Base-by-base conservation (phyloP, 2,888 invertebrate genomes). In the Villa cingulata region DNA sequence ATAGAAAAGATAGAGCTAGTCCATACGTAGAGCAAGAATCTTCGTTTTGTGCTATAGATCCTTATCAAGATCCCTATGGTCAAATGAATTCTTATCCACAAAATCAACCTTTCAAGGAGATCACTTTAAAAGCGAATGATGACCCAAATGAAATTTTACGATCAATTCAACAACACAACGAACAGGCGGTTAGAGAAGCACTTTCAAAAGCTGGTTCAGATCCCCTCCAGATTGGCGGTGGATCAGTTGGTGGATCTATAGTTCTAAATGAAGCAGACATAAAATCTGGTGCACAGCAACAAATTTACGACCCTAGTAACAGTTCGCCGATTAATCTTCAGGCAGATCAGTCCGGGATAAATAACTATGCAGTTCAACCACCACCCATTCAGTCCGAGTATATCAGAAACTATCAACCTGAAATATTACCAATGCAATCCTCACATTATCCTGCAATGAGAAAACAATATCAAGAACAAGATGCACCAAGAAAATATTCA, bases 131-230 rank as follows among this genome's bases (percentile, higher is more conserved):
- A 12, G 3, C 40, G 3, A 20, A 37, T 15, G 37, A 37, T 17
- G 37, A 46, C 29, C 46, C 46, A 9, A 29, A 4, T 12, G 42
- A 42, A 27, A 46, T 46, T 37, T 42, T 41, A 15, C 41, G 41
- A 23, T 27, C 39, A 27, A 42, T 46, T 37, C 27, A 37, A 27
- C 27, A 46, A n/a, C 46, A 46, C 15, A 46, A 41, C 7, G 46
- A 46, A n/a, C 41, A 46, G 17, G 36, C 46, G 10, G 27, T 46
- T 10, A 19, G 42, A 19, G 41, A 46, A 15, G 46, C 46, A 29
- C 27, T 46, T 17, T 41, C 36, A 9, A 46, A 46, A n/a, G 41
- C 42, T 20, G 37, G 29, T 37, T 23, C 37, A 9, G 46, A 46
- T 14, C 46, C 46, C 1, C 17, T 46, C 14, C 46, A 46, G 20